Conservation (phyloP, 2,113 vertebrate species). For the Rhabdornis inornatus region DNA sequence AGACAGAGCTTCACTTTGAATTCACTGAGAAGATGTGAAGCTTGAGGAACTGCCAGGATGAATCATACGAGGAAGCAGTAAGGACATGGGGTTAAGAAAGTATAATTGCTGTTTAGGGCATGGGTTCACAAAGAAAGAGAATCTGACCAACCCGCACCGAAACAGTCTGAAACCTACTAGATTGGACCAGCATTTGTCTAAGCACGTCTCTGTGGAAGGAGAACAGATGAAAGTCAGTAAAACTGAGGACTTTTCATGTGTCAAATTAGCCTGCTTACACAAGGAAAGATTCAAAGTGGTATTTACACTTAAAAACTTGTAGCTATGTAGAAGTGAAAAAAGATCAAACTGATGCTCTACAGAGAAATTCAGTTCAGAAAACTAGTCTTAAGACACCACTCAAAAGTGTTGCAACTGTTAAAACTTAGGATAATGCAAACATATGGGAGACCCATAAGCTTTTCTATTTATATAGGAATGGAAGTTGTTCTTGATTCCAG, state of each 20-base stretch:
- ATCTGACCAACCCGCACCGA: background rate
- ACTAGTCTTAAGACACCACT: background rate
- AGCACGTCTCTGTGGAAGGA: background rate
- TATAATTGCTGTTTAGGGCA: background rate
- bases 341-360: background rate
- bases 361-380: conserved; percentile 1
- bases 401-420: background rate
- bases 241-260: background rate
- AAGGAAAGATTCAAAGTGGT: background rate
- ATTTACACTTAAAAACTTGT: background rate
- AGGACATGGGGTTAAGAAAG: background rate
- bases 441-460: conserved; percentile 44
- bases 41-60: background rate
- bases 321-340: background rate
- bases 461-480: conserved; percentile 45
- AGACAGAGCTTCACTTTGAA: background rate
- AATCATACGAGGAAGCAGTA: background rate
- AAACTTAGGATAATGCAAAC: conserved; percentile 12
- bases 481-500: conserved; percentile 18
- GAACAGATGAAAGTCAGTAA: background rate
- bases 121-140: background rate
- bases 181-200: background rate
- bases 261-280: background rate
- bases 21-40: background rate
- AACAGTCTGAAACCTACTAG: background rate